These are phyloP conservation scores for Thoracochromis brauschi DNA, from an alignment of 2,113 vertebrate genomes.

Conservation along the genomic window DNA sequence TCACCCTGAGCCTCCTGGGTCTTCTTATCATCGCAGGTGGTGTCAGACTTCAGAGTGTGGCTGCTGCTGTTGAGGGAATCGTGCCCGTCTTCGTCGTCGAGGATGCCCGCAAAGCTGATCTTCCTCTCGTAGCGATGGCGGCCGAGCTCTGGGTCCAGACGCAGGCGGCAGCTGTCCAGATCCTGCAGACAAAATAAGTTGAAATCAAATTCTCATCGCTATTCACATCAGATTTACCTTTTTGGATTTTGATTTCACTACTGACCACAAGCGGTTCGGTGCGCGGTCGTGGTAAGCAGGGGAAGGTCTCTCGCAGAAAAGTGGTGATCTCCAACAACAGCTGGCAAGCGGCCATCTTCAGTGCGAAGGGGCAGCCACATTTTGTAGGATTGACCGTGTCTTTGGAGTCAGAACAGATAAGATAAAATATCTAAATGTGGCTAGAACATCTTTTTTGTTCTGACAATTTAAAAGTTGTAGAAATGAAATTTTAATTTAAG, in stretches of 20 bases:
- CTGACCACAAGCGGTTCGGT: conserved; percentile 90
- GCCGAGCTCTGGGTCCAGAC: conserved; percentile 91
- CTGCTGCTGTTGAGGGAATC: conserved; percentile 98
- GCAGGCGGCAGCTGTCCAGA: conserved; percentile 88
- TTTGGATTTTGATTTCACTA: neutral
- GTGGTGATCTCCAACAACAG: conserved; percentile 95
- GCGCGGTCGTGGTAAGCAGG: conserved; percentile 89
- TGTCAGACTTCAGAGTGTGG: conserved; percentile 96
- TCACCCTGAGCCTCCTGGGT: conserved; percentile 71
- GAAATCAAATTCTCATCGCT: neutral
- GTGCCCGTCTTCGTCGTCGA: conserved; percentile 94
- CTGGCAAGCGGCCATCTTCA: conserved; percentile 98
- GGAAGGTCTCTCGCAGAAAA: conserved; percentile 94
- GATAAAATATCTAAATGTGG: neutral
- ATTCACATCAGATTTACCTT: neutral
- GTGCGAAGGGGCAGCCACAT: conserved; percentile 93
- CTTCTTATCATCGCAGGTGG: conserved; percentile 90
- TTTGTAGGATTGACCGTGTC: conserved; percentile 98
- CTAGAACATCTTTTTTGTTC: neutral
- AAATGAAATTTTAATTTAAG: neutral
- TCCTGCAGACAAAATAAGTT: conserved; percentile 69
- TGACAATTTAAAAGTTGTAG: neutral
- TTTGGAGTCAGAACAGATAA: conserved; percentile 27
- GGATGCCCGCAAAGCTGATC: conserved; percentile 97
- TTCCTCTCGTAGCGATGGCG: conserved; percentile 96